These are phyloP conservation scores for Brienomyrus brachyistius DNA, from an alignment of 2,113 vertebrate genomes.

Conservation along the genomic window DNA sequence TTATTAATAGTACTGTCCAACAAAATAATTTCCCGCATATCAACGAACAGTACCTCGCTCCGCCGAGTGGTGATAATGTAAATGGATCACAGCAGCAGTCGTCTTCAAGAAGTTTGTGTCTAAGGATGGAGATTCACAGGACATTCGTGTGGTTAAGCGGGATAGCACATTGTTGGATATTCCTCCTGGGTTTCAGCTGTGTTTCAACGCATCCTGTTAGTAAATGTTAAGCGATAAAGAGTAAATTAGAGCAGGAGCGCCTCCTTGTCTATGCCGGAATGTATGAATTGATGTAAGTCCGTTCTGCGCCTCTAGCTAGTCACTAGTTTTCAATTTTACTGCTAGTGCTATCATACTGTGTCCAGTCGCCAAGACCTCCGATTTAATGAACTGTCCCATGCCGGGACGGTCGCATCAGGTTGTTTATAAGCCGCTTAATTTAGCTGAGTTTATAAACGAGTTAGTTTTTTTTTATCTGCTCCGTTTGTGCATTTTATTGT, in stretches of 20 bases:
- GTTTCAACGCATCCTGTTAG: not conserved
- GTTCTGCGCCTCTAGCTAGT: not conserved
- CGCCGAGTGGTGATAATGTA: not conserved
- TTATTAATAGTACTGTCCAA: not conserved
- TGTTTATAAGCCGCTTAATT: conserved; percentile 5
- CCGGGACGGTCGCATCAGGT: not conserved
- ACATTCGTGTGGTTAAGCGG: not conserved
- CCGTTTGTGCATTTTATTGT: not conserved
- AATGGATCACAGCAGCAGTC: not conserved
- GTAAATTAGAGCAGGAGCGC: not conserved
- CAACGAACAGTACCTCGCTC: not conserved
- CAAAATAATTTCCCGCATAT: not conserved
- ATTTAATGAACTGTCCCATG: not conserved
- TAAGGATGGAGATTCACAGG: not conserved
- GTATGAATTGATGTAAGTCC: not conserved
- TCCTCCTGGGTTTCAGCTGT: not conserved
- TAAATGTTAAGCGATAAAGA: not conserved
- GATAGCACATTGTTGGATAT: not conserved
- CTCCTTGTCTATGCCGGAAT: not conserved
- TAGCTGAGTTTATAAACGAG: not conserved
- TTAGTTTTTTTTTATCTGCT: not conserved
- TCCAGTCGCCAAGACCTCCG: not conserved
- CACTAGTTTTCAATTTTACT: not conserved
- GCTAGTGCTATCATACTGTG: not conserved
- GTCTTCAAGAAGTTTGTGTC: not conserved